Evolutionary conservation across 1,140 invertebrate genomes (phyloP).

Genomic region (Cotesia chilonis): DNA sequence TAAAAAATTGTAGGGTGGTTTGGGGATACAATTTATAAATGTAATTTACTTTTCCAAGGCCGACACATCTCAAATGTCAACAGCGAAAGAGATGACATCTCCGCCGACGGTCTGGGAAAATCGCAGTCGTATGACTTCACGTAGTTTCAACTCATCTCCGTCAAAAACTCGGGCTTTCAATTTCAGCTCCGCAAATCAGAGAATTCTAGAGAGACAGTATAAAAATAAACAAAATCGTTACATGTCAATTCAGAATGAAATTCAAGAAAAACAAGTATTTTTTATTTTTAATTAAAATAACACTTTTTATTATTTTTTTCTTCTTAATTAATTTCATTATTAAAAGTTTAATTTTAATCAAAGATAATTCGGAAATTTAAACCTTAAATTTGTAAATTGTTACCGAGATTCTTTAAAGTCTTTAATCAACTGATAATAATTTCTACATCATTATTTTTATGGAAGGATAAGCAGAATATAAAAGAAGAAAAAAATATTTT

Average conservation of each 20-base stretch:
- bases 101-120: slow-evolving; percentile 10
- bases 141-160: slow-evolving; percentile 27
- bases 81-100: not conserved
- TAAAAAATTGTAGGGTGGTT: not conserved
- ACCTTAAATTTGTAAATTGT: no score
- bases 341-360: no score
- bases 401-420: not conserved
- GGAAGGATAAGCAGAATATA: no score
- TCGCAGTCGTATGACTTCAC: slow-evolving; percentile 19
- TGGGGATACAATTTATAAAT: not conserved
- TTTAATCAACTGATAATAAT: not conserved
- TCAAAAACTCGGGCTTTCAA: slow-evolving; percentile 10
- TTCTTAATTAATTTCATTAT: no score
- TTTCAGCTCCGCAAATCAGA: slow-evolving; percentile 15
- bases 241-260: slow-evolving; percentile 41
- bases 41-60: not conserved
- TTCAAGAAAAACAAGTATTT: slow-evolving; percentile 51
- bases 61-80: slow-evolving; percentile 3
- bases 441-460: no score
- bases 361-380: no score
- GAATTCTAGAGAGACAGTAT: slow-evolving; percentile 49
- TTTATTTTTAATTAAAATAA: not conserved
- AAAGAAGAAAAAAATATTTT: no score
- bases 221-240: slow-evolving; percentile 47
- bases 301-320: not conserved